Base-by-base conservation (phyloP, 2,888 invertebrate genomes). In the Ernsta delagoae region DNA sequence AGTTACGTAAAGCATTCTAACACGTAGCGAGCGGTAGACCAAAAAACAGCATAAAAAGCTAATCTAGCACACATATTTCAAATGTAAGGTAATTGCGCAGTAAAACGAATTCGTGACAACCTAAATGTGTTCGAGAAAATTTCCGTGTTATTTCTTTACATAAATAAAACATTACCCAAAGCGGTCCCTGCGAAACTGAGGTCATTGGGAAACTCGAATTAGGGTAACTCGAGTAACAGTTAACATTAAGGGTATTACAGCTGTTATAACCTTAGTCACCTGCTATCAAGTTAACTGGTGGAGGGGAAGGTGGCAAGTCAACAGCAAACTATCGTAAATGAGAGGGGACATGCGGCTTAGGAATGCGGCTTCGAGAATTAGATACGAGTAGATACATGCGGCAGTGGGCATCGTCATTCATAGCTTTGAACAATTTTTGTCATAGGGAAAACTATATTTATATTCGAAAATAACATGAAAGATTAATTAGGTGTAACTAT, bases 61-160 rank as follows among this genome's bases (percentile, higher is more conserved):
- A 68, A 68, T 68, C 57, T 59, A 69, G 16, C 12, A 11, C 59
- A 63, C 59, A 69, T 63, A 68, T 69, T 64, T 69, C 63, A 69
- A 69, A 63, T 69, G 68, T 56, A 69, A 69, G 63, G 62, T 69
- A 69, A 69, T 63, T 69, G 68, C 68, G 41, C 63, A 63, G 59
- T 69, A 69, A 69, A 69, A 63, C 68, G 68, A 69, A 69, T 69
- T 69, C 68, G 68, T 69, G 68, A 69, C 68, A 69, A 50, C 59
- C 50, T 59, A 63, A 69, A 69, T 63, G 68, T 69, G 63, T 9
- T 68, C 41, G 31, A 63, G 59, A 62, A 63, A 69, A 68, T 62
- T 69, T 62, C 68, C 68, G 43, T 63, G 68, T 63, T 69, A 69
- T 69, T 63, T 69, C 63, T 68, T 63, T 69, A 69, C 63, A 69